A percentile compares a stretch with the other conserved stretches of the same genome.
phyloP scores from a whole-genome alignment of 2,113 vertebrate genomes.

The Brienomyrus longianalis region DNA sequence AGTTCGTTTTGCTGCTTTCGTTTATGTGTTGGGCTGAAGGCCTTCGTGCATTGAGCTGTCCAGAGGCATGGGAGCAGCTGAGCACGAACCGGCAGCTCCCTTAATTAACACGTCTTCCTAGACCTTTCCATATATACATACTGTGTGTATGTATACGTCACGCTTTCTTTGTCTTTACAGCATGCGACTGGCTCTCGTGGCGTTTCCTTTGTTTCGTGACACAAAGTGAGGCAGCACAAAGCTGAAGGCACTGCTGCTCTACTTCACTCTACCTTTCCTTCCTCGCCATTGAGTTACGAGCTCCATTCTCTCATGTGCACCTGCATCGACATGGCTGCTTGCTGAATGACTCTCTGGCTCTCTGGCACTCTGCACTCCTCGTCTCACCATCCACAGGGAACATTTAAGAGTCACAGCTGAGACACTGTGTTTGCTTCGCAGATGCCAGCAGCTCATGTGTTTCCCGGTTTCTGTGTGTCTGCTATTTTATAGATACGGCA shows the following conservation, averaged over 20 bases:
- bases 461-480: neutral
- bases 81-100: conserved; percentile 48
- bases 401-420: neutral
- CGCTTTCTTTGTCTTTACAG: conserved; percentile 36
- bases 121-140: conserved; percentile 44
- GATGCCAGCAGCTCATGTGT: neutral
- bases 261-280: neutral
- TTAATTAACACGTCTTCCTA: conserved; percentile 53
- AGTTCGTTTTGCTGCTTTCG: conserved; percentile 61
- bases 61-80: conserved; percentile 33
- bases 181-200: conserved; percentile 37
- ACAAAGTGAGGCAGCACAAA: neutral
- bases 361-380: neutral
- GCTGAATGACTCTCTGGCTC: neutral
- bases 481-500: neutral
- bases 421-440: neutral
- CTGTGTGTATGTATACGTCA: conserved; percentile 32
- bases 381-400: neutral
- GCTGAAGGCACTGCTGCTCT: neutral
- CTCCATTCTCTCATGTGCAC: neutral
- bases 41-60: conserved; percentile 25
- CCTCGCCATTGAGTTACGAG: neutral
- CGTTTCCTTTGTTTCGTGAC: conserved; percentile 21
- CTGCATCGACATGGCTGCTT: neutral
- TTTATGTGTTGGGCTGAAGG: conserved; percentile 29